These are phyloP conservation scores for Delia radicum DNA, from an alignment of 1,140 invertebrate species.

Conservation along the genomic window DNA sequence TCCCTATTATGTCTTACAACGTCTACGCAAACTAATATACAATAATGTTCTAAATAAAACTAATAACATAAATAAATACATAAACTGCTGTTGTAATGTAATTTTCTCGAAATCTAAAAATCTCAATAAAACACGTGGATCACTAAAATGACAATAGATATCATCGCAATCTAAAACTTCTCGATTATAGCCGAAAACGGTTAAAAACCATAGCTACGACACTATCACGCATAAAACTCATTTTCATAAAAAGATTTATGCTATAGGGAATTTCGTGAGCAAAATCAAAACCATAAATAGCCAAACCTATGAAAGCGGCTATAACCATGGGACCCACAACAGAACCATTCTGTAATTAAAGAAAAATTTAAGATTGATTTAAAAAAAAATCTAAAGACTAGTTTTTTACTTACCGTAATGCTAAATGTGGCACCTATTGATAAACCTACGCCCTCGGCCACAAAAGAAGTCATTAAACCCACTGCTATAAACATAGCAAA, in stretches of 20 bases:
- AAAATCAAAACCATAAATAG: conserved; percentile 69
- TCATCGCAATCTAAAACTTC: conserved; percentile 61
- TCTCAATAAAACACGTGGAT: conserved; percentile 61
- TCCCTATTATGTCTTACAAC: conserved; percentile 58
- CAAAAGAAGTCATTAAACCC: conserved; percentile 62
- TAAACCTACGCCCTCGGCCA: conserved; percentile 64
- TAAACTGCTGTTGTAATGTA: conserved; percentile 60
- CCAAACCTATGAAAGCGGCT: conserved; percentile 65
- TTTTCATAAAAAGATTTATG: conserved; percentile 64
- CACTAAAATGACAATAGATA: conserved; percentile 63
- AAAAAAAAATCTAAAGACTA: neutral
- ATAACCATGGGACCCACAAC: conserved; percentile 64
- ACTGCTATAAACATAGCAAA: conserved; percentile 61
- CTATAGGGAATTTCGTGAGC: conserved; percentile 61
- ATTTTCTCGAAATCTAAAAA: conserved; percentile 60
- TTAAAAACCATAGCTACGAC: conserved; percentile 63
- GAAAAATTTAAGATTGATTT: neutral
- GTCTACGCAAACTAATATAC: conserved; percentile 59
- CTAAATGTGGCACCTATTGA: conserved; percentile 67
- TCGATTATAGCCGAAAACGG: conserved; percentile 64
- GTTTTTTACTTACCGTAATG: conserved; percentile 63
- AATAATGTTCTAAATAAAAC: conserved; percentile 59
- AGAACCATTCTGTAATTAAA: conserved; percentile 62
- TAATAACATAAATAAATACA: conserved; percentile 58
- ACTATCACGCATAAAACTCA: conserved; percentile 64